A percentile compares a stretch with the other conserved stretches of the same genome.
Evolutionary conservation across 2,888 invertebrate genomes (phyloP).

Genomic region (Noctua comes): DNA sequence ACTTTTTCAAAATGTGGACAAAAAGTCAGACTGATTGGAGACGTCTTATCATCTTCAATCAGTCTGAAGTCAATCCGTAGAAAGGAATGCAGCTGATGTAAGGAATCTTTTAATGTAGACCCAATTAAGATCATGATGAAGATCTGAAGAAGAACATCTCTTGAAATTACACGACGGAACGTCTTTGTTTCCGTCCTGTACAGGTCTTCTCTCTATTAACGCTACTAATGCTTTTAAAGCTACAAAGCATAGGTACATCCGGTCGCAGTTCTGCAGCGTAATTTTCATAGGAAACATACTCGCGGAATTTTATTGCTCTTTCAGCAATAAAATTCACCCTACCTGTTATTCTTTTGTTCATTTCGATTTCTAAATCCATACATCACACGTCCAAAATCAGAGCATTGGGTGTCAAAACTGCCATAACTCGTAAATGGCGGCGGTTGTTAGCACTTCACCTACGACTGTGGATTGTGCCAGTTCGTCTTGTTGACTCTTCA

Average conservation of each 20-base stretch:
- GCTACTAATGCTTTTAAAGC: too few species aligned
- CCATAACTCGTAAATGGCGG: constrained; percentile 43
- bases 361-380: constrained; percentile 37
- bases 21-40: not conserved
- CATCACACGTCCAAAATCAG: constrained; percentile 50
- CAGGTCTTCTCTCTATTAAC: too few species aligned
- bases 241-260: too few species aligned
- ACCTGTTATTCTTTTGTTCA: not conserved
- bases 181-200: too few species aligned
- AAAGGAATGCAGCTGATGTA: too few species aligned
- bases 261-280: too few species aligned
- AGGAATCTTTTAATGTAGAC: too few species aligned
- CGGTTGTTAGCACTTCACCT: constrained; percentile 57
- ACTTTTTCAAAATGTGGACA: not conserved
- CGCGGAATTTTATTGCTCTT: not conserved
- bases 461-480: constrained; percentile 37
- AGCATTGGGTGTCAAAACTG: constrained; percentile 57
- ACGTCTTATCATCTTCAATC: too few species aligned
- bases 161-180: too few species aligned
- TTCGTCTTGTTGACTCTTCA: constrained; percentile 49
- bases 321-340: not conserved
- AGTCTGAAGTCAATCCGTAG: too few species aligned
- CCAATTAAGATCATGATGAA: too few species aligned
- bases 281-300: not conserved
- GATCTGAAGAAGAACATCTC: too few species aligned